Conservation (phyloP, 2,797 vertebrate genomes). For the Schizopygopsis pylzovi region DNA sequence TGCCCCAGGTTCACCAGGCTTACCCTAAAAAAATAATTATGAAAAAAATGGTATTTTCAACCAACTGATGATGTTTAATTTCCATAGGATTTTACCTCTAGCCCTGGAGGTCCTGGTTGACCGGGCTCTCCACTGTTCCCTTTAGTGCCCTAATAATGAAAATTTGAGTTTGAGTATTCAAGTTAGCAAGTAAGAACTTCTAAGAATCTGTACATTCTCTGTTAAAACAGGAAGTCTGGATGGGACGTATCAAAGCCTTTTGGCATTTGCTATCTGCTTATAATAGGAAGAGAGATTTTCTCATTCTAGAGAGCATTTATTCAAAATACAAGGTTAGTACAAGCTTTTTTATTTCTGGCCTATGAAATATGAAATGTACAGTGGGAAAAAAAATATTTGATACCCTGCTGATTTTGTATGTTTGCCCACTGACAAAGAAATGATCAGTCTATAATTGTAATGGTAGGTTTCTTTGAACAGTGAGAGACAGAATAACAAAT, state of each 20-base stretch:
- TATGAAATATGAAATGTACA: neutral
- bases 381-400: no score
- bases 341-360: neutral
- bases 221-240: neutral
- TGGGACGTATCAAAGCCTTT: neutral
- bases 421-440: no score
- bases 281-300: neutral
- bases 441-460: no score
- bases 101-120: constrained; percentile 79
- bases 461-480: no score
- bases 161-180: constrained; percentile 41
- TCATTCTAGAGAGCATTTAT: neutral
- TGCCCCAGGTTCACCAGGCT: constrained; percentile 79
- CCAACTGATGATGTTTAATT: neutral
- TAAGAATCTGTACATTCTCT: neutral
- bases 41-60: neutral
- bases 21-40: constrained; percentile 77
- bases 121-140: constrained; percentile 87
- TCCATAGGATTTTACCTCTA: constrained; percentile 78
- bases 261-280: neutral
- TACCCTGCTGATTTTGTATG: no score
- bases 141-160: constrained; percentile 83
- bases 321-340: neutral
- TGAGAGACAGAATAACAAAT: no score
- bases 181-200: neutral